Conservation (phyloP, 2,113 vertebrate species). For the Scophthalmus maximus region DNA sequence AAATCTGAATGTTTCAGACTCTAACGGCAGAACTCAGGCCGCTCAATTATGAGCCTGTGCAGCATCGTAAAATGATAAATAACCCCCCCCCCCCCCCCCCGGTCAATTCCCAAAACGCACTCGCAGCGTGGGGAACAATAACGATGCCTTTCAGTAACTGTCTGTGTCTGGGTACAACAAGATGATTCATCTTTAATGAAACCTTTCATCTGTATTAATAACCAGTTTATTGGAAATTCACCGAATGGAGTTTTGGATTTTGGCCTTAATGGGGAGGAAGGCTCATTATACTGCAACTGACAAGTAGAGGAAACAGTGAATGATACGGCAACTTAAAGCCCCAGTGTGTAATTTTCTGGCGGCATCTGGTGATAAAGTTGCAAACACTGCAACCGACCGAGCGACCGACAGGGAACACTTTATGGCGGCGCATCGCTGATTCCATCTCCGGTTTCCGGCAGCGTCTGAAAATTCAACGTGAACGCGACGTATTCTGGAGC, state of each 20-base stretch:
- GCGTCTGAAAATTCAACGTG: too few relatives aligned
- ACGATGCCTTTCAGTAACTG: not conserved
- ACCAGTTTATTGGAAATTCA: not conserved
- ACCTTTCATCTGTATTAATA: not conserved
- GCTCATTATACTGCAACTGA: not conserved
- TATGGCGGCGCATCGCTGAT: too few relatives aligned
- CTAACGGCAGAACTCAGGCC: conserved; percentile 36
- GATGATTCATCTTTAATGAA: not conserved
- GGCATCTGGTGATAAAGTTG: too few relatives aligned
- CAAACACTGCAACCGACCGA: too few relatives aligned
- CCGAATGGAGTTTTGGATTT: conserved; percentile 2
- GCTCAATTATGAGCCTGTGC: conserved; percentile 48
- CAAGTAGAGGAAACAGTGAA: not conserved
- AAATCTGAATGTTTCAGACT: too few relatives aligned
- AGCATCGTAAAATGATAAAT: conserved; percentile 11
- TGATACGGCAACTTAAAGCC: too few relatives aligned
- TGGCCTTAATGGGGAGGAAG: not conserved
- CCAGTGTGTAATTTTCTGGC: too few relatives aligned
- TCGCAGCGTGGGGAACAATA: not conserved
- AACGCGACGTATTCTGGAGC: too few relatives aligned
- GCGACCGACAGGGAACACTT: too few relatives aligned
- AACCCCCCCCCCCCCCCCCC: conserved; percentile 10
- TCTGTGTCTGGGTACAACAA: not conserved
- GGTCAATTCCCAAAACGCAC: not conserved
- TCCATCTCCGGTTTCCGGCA: too few relatives aligned